A percentile compares a stretch with the other conserved stretches of the same genome.
These are phyloP conservation scores for Patagioenas fasciata DNA, from an alignment of 2,113 vertebrate genomes.

Conservation along the genomic window DNA sequence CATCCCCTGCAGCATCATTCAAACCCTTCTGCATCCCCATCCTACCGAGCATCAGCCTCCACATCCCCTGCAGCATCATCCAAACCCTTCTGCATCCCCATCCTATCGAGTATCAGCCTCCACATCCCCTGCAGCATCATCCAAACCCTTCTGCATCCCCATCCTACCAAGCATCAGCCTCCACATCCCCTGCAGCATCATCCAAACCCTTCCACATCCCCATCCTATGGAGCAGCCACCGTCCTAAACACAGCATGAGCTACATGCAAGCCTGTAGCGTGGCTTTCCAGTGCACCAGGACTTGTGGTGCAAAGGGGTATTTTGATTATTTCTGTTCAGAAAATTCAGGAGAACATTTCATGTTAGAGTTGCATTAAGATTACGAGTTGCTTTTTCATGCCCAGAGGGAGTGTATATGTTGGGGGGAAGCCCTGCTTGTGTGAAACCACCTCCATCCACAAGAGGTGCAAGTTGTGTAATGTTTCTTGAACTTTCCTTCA, in stretches of 20 bases:
- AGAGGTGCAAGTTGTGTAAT: too few relatives aligned
- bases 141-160: too few relatives aligned
- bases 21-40: too few relatives aligned
- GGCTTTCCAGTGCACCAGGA: not conserved
- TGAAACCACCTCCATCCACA: not conserved
- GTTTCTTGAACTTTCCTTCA: not conserved
- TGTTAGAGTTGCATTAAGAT: not conserved
- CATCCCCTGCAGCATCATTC: too few relatives aligned
- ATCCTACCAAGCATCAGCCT: too few relatives aligned
- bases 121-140: too few relatives aligned
- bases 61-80: too few relatives aligned
- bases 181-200: too few relatives aligned
- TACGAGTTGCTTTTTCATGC: not conserved
- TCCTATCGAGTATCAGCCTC: too few relatives aligned
- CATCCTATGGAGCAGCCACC: too few relatives aligned
- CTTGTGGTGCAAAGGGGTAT: not conserved
- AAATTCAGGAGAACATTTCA: not conserved
- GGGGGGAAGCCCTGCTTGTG: not conserved
- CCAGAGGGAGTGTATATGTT: not conserved
- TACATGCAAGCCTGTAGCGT: rapidly evolving
- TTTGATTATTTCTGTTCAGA: not conserved
- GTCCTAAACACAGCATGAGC: not conserved
- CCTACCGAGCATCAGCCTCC: not conserved
- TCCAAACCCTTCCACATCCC: too few relatives aligned
- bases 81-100: too few relatives aligned